Conservation (phyloP, 2,797 vertebrate species). For the Notoglanidium macrostoma region DNA sequence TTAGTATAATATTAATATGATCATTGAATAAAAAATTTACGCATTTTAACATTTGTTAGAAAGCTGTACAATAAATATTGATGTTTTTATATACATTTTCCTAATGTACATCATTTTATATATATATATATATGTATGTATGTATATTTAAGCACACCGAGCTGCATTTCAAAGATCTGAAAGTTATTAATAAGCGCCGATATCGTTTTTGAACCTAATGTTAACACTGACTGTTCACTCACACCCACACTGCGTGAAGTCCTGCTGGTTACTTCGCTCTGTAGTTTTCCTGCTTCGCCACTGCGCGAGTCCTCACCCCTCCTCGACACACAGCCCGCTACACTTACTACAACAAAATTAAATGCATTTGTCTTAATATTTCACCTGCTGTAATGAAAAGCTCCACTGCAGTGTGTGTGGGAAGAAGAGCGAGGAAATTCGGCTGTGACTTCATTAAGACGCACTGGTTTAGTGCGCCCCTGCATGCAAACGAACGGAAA, state of each 20-base stretch:
- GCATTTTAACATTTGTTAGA: too few relatives aligned
- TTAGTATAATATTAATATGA: too few relatives aligned
- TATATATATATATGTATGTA: too few relatives aligned
- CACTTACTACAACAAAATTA: not conserved
- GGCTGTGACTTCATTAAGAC: constrained; percentile 42
- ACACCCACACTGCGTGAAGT: not conserved
- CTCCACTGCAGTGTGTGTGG: not conserved
- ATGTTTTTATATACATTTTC: too few relatives aligned
- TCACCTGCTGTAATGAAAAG: constrained; percentile 7
- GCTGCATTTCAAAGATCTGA: not conserved
- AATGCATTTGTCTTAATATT: constrained; percentile 29
- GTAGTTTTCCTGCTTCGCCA: not conserved
- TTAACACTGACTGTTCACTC: not conserved
- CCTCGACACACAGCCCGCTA: not conserved
- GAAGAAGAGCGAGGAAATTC: not conserved
- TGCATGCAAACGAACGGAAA: constrained; percentile 40
- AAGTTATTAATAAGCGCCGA: not conserved
- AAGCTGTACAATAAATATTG: too few relatives aligned
- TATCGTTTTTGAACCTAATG: not conserved
- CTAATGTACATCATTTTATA: too few relatives aligned
- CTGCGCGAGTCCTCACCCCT: not conserved
- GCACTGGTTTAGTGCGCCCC: constrained; percentile 43
- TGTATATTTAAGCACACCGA: not conserved
- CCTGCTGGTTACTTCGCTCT: not conserved
- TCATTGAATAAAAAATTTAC: too few relatives aligned